phyloP scores from a whole-genome alignment of 2,113 vertebrate species.

The Phycodurus eques region DNA sequence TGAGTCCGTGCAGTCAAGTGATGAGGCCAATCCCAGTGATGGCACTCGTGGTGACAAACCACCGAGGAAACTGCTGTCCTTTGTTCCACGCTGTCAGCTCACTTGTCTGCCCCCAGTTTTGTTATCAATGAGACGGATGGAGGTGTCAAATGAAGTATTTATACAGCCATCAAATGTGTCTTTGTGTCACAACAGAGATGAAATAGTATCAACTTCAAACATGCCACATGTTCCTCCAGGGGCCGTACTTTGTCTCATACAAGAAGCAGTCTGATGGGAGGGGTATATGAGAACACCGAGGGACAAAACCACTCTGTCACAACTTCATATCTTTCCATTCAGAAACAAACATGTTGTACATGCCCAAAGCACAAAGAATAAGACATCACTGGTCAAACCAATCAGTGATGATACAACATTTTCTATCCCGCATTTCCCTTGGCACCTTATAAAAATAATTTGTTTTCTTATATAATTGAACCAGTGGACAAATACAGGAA shows the following conservation, averaged over 20 bases:
- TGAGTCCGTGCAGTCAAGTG: constrained; percentile 51
- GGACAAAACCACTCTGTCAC: constrained; percentile 29
- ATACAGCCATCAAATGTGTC: constrained; percentile 55
- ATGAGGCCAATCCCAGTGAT: constrained; percentile 57
- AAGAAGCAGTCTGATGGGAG: constrained; percentile 47
- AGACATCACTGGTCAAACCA: neutral
- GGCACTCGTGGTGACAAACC: constrained; percentile 53
- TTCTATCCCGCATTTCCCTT: constrained; percentile 8
- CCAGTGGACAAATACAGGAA: neutral
- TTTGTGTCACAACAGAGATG: constrained; percentile 42
- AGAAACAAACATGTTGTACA: constrained; percentile 15
- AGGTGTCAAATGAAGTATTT: constrained; percentile 60
- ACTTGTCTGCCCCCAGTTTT: constrained; percentile 63
- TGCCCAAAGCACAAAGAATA: constrained; percentile 2
- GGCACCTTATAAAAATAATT: constrained; percentile 22
- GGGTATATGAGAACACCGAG: constrained; percentile 30
- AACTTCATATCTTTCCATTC: constrained; percentile 25
- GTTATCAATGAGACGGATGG: constrained; percentile 55
- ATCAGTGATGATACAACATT: constrained; percentile 20
- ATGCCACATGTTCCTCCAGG: constrained; percentile 43
- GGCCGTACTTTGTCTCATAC: constrained; percentile 49
- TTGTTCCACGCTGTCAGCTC: constrained; percentile 66
- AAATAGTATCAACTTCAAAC: constrained; percentile 49
- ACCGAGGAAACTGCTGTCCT: constrained; percentile 61
- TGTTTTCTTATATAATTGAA: neutral